Base-by-base conservation (phyloP, 2,888 invertebrate species). In the Andrena camellia region DNA sequence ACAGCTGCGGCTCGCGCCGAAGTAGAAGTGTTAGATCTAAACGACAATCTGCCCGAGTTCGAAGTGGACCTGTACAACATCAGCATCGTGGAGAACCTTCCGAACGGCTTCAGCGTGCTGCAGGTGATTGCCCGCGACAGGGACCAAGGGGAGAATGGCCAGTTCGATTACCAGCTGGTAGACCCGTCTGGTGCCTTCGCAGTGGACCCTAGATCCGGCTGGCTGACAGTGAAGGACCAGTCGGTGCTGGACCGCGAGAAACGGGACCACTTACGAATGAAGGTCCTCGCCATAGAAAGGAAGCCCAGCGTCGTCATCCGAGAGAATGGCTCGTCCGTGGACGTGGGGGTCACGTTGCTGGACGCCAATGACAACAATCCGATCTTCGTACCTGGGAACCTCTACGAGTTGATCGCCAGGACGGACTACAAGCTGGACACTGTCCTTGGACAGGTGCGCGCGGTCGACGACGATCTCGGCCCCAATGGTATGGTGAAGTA, bases 291-390 rank as follows among this genome's bases (percentile, higher is more conserved):
- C 0, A 96, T 97, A 88, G 98, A 98, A 92, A 97, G 97, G 86
- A 95, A 95, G 35, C 96, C 96, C 0, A 97, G 96, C 86, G 96
- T 97, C 2, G 96, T 89, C 0, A 5, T 7, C 0, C 94, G 13
- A 1, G 72, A 57, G 1, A 90, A 90, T 63, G 93, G 92, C 0
- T 92, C 94, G 17, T 95, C 95, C 31, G 98, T 97, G 0, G 96
- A 96, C 57, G 97, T 98, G 0, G 97, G 97, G 94, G 97, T 98
- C 0, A 97, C 97, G 0, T 94, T 98, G 33, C 94, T 97, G 0
- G 98, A 99, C 92, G 97, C 98, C 20, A 99, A 99, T 92, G 98
- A 99, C 92, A 98, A 98, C 90, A 97, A 97, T 89, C 98, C 99
- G 0, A 96, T 96, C 33, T 98, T 98, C 91, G 95, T 97, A 31